Conservation (phyloP, 1,140 invertebrate species). For the Drosophila navojoa region DNA sequence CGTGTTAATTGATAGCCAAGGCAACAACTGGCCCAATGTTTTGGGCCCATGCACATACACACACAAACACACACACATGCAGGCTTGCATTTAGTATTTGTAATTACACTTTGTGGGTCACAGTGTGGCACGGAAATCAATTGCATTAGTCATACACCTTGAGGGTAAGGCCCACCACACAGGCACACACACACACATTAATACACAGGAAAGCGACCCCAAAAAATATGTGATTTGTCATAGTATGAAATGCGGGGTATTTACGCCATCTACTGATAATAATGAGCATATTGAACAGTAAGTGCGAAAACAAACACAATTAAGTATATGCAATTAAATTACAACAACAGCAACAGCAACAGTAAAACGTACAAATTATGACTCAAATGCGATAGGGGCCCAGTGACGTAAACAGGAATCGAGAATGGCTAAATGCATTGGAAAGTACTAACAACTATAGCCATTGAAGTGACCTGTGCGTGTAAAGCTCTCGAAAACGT, state of each 20-base stretch:
- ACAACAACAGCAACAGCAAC: slow-evolving; percentile 13
- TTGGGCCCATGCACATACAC: slow-evolving; percentile 28
- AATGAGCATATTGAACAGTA: slow-evolving; percentile 35
- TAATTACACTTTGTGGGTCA: slow-evolving; percentile 59
- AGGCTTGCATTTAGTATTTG: slow-evolving; percentile 2
- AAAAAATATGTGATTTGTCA: slow-evolving; percentile 47
- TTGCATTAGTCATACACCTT: slow-evolving; percentile 71
- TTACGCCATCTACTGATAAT: slow-evolving; percentile 61
- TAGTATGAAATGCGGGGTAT: slow-evolving; percentile 37
- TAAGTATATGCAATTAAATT: slow-evolving; percentile 62
- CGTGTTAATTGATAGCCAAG: slow-evolving; percentile 78
- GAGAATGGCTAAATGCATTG: slow-evolving; percentile 31
- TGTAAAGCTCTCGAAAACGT: slow-evolving; percentile 39
- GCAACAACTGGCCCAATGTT: slow-evolving; percentile 56
- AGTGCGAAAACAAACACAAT: slow-evolving; percentile 30
- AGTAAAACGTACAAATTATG: slow-evolving; percentile 37
- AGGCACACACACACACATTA: slow-evolving; percentile 2
- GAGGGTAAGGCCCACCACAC: slow-evolving; percentile 41
- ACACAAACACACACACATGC: neutral
- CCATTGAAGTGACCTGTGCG: slow-evolving; percentile 26
- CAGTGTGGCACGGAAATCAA: slow-evolving; percentile 69
- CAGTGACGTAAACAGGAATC: slow-evolving; percentile 42
- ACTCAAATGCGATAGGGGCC: slow-evolving; percentile 32
- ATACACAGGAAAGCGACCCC: neutral
- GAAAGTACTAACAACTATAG: slow-evolving; percentile 9